Conservation (phyloP, 2,113 vertebrate genomes). For the Lonchura striata region DNA sequence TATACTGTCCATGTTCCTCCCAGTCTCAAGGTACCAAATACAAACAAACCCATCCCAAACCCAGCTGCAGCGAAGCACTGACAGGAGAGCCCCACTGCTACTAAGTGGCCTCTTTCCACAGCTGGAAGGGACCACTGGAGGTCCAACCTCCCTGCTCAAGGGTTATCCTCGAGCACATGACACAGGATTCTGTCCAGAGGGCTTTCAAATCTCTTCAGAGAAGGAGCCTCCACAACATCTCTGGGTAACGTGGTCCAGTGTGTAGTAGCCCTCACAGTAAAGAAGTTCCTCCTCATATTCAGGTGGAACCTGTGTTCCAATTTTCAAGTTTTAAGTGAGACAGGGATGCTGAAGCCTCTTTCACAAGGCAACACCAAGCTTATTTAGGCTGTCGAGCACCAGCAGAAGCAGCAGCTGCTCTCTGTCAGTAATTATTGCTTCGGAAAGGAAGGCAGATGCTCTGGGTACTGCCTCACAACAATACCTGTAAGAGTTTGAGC, state of each 20-base stretch:
- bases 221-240: not conserved
- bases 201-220: not conserved
- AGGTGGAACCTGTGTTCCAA: not conserved
- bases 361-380: not conserved
- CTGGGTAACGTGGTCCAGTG: not conserved
- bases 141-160: not conserved
- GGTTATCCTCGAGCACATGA: not conserved
- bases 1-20: not conserved
- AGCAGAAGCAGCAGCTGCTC: conserved; percentile 16
- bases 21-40: not conserved
- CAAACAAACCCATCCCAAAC: not conserved
- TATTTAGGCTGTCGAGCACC: not conserved
- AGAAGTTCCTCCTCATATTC: not conserved
- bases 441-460: not conserved
- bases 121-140: not conserved
- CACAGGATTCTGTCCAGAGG: not conserved
- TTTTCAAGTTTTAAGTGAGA: not conserved
- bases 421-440: not conserved
- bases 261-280: too few species aligned
- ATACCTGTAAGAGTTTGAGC: not conserved
- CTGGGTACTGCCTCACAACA: not conserved
- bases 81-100: not conserved
- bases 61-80: not conserved
- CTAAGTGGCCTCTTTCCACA: not conserved
- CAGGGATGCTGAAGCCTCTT: not conserved